phyloP scores from a whole-genome alignment of 2,113 vertebrate genomes.

The Alethe diademata region DNA sequence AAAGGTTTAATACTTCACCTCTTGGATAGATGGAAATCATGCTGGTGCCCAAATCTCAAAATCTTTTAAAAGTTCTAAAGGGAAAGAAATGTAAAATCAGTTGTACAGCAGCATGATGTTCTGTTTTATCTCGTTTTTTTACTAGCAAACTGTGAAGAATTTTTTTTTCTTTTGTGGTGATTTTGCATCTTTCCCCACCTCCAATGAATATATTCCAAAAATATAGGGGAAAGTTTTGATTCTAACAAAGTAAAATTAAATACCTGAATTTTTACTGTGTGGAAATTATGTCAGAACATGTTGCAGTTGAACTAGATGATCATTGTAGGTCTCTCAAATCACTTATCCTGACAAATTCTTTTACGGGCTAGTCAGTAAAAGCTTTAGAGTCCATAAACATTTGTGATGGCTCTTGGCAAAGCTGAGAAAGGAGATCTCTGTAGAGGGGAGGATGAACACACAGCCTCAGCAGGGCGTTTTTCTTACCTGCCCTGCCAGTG shows the following conservation, averaged over 20 bases:
- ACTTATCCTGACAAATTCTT: background rate
- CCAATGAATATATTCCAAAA: background rate
- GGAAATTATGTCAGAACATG: background rate
- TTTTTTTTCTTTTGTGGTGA: accelerated
- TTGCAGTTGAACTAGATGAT: background rate
- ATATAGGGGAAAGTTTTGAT: background rate
- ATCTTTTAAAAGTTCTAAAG: background rate
- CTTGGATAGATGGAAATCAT: background rate
- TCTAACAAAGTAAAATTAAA: background rate
- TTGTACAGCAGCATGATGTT: background rate
- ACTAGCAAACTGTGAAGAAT: background rate
- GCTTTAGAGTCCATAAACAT: background rate
- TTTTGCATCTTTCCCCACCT: background rate
- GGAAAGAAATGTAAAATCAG: background rate
- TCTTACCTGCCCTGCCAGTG: background rate
- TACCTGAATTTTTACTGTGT: background rate
- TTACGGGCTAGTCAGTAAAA: background rate
- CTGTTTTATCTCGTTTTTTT: background rate
- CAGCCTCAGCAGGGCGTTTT: background rate
- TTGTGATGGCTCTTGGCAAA: background rate
- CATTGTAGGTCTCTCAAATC: background rate
- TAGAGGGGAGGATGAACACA: background rate
- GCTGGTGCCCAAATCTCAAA: background rate
- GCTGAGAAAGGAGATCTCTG: background rate
- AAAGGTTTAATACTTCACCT: background rate